phyloP scores from a whole-genome alignment of 37 sponge, comb jelly and placozoan genomes.

The Aphrocallistes beatrix region DNA sequence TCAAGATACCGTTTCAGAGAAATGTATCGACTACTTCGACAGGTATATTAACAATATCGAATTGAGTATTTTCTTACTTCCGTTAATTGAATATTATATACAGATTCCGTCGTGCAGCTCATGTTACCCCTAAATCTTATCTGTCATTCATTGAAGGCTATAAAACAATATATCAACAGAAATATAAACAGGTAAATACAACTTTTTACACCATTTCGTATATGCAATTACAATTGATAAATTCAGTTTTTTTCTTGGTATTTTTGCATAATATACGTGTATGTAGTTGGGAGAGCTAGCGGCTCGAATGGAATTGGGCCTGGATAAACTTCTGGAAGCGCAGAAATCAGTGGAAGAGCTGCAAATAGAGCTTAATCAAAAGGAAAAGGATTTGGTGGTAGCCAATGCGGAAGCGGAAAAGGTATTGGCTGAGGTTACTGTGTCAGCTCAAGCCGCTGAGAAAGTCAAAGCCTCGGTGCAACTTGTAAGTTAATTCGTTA shows the following conservation, averaged over 20 bases:
- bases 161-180: slow-evolving; percentile 82
- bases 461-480: slow-evolving; percentile 89
- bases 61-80: background rate
- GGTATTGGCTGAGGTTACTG: slow-evolving; percentile 83
- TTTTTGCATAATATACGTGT: background rate
- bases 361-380: slow-evolving; percentile 73
- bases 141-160: slow-evolving; percentile 93
- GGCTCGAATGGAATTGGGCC: slow-evolving; percentile 81
- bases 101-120: slow-evolving; percentile 72
- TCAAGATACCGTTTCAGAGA: slow-evolving; percentile 90
- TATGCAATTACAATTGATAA: no score
- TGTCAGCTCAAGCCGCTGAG: slow-evolving; percentile 94
- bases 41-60: slow-evolving; percentile 22
- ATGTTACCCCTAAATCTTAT: slow-evolving; percentile 98
- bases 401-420: slow-evolving; percentile 82
- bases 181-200: slow-evolving; percentile 42
- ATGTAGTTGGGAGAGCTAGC: slow-evolving; percentile 67
- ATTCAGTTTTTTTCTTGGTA: no score
- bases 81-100: background rate
- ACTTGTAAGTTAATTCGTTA: slow-evolving; percentile 20
- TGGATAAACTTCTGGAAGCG: slow-evolving; percentile 91
- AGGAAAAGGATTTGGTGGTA: slow-evolving; percentile 95
- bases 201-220: no score
- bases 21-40: slow-evolving; percentile 86
- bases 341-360: slow-evolving; percentile 81